phyloP scores from a whole-genome alignment of 2,888 invertebrate species.

The Lottia gigantea region DNA sequence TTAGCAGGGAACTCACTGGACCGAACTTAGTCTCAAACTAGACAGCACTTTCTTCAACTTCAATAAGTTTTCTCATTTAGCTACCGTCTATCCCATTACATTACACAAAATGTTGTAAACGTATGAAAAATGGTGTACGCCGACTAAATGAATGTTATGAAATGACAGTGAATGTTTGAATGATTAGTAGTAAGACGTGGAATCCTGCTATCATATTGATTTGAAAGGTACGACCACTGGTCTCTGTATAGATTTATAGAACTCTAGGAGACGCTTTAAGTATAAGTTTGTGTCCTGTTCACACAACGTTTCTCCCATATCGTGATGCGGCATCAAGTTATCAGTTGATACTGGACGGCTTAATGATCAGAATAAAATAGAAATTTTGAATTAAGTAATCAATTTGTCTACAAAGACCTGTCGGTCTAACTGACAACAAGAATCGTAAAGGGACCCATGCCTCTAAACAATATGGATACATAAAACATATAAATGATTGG shows the following conservation, averaged over 20 bases:
- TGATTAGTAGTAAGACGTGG: background rate
- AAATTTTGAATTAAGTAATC: conserved; percentile 4
- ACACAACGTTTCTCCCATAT: background rate
- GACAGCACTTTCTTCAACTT: background rate
- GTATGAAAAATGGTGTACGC: background rate
- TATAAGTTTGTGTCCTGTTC: conserved; percentile 6
- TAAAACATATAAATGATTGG: too few relatives aligned
- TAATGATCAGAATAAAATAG: conserved; percentile 11
- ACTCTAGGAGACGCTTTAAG: conserved; percentile 2
- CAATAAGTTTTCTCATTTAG: background rate
- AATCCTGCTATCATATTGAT: background rate
- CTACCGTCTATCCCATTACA: background rate
- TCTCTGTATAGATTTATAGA: background rate
- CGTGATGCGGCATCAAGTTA: conserved; percentile 1
- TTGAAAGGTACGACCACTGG: conserved; percentile 1
- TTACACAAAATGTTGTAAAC: background rate
- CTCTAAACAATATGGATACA: too few relatives aligned
- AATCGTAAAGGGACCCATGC: background rate
- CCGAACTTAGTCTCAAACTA: too few relatives aligned
- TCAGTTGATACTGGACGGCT: conserved; percentile 4
- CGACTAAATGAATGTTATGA: background rate
- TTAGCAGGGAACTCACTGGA: too few relatives aligned
- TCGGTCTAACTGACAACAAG: background rate
- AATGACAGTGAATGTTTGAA: conserved; percentile 5
- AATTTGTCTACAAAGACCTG: conserved; percentile 4